Conservation (phyloP, 64 coral and sea anemone genomes). For the Catalaphyllia jardinei region DNA sequence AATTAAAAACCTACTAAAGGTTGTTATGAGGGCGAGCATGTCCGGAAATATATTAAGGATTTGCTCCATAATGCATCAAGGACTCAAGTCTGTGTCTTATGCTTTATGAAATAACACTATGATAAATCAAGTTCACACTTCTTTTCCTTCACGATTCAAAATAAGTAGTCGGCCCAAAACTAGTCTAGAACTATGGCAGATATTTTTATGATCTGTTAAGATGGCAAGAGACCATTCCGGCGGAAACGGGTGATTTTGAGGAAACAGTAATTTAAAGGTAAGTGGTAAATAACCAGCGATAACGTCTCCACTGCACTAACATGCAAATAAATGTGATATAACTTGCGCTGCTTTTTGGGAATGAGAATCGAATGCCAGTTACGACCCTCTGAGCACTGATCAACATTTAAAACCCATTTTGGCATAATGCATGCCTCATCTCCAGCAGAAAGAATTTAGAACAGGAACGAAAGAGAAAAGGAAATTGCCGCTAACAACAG, state of each 20-base stretch:
- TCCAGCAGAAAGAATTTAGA: not conserved
- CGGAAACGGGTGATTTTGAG: not conserved
- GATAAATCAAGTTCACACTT: not conserved
- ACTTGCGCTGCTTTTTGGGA: not conserved
- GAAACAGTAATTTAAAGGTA: not conserved
- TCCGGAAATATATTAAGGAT: not conserved
- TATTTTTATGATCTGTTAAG: not conserved
- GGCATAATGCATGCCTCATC: not conserved
- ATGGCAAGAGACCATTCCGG: not conserved
- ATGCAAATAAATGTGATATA: not conserved
- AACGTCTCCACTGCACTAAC: not conserved
- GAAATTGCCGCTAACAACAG: not conserved
- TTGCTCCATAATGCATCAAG: not conserved
- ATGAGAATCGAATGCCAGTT: not conserved
- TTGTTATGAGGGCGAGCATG: not conserved
- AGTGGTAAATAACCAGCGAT: not conserved
- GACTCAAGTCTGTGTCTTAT: not conserved
- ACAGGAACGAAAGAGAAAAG: not conserved
- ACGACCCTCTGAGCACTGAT: not conserved
- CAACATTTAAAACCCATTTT: not conserved
- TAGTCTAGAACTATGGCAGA: not conserved
- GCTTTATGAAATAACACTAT: not conserved
- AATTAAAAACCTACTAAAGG: slow-evolving; percentile 4
- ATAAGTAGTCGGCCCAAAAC: not conserved
- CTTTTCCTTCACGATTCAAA: not conserved